Evolutionary conservation across 2,888 invertebrate genomes (phyloP).

Genomic region (Azorinus chamasolen): DNA sequence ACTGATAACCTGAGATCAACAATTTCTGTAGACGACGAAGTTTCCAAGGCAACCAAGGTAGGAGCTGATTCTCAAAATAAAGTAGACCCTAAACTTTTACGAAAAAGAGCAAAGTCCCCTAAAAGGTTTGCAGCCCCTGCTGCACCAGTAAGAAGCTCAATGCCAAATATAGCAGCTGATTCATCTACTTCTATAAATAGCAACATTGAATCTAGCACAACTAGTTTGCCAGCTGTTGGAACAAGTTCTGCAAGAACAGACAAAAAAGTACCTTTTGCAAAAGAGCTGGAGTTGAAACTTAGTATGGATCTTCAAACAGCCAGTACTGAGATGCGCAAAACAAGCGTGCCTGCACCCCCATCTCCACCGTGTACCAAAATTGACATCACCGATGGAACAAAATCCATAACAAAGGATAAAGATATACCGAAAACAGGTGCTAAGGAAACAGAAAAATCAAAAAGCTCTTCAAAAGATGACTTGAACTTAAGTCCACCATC

Average conservation of each 20-base stretch:
- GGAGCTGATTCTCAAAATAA: slow-evolving; percentile 44
- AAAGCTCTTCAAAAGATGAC: slow-evolving; percentile 47
- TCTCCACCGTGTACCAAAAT: slow-evolving; percentile 42
- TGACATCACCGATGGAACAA: slow-evolving; percentile 42
- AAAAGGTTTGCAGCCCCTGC: slow-evolving; percentile 76
- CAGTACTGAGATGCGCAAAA: slow-evolving; percentile 28
- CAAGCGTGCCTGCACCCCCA: slow-evolving; percentile 62
- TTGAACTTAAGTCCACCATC: slow-evolving; percentile 43
- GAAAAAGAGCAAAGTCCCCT: slow-evolving; percentile 78
- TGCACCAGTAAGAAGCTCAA: slow-evolving; percentile 55
- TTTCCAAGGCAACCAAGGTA: slow-evolving; percentile 27
- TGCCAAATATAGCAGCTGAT: slow-evolving; percentile 54
- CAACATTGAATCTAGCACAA: slow-evolving; percentile 13
- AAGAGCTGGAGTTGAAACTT: slow-evolving; percentile 77
- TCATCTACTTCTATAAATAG: slow-evolving; percentile 46
- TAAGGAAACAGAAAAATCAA: slow-evolving; percentile 25
- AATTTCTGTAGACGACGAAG: slow-evolving; percentile 31
- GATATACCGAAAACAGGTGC: slow-evolving; percentile 24
- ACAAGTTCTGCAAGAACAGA: slow-evolving; percentile 64
- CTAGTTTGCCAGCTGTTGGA: slow-evolving; percentile 1
- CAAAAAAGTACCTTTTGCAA: slow-evolving; percentile 65
- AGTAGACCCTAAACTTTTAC: slow-evolving; percentile 62
- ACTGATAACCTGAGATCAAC: not conserved
- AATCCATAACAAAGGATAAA: slow-evolving; percentile 39
- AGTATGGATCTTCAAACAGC: slow-evolving; percentile 37